Evolutionary conservation across 2,113 vertebrate species (phyloP).

Genomic region (Myotis brandtii): DNA sequence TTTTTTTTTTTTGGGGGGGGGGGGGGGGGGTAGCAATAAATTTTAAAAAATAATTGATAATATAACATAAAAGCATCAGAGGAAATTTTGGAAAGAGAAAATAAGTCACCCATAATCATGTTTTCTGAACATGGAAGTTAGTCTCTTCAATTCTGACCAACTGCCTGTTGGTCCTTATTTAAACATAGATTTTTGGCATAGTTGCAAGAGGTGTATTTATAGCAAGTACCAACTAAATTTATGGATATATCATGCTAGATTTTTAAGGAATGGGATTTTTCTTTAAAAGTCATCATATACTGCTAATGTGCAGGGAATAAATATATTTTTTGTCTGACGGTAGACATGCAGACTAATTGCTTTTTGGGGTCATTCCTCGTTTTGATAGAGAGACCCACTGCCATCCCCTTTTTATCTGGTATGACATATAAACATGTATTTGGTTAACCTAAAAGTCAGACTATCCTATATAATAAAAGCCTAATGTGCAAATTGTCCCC

Average conservation of each 20-base stretch:
- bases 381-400: not conserved
- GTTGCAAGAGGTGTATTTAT: not conserved
- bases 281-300: constrained; percentile 29
- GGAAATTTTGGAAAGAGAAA: constrained; percentile 3
- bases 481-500: too few species aligned
- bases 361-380: constrained; percentile 10
- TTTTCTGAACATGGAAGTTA: not conserved
- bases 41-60: not conserved
- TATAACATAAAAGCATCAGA: constrained; percentile 24
- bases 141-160: constrained; percentile 26
- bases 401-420: not conserved
- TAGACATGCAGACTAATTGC: not conserved
- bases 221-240: constrained; percentile 32
- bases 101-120: not conserved
- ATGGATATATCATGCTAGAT: not conserved
- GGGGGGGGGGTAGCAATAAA: not conserved
- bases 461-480: not conserved
- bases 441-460: not conserved
- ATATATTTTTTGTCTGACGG: not conserved
- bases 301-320: not conserved
- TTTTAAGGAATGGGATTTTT: constrained; percentile 51
- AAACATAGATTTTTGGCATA: constrained; percentile 34
- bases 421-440: not conserved
- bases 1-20: not conserved
- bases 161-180: constrained; percentile 9